Percentiles rank a stretch among this genome's conserved stretches.
These are phyloP conservation scores for Phallusia fumigata DNA, from an alignment of 23 tunicate genomes.

Conservation along the genomic window DNA sequence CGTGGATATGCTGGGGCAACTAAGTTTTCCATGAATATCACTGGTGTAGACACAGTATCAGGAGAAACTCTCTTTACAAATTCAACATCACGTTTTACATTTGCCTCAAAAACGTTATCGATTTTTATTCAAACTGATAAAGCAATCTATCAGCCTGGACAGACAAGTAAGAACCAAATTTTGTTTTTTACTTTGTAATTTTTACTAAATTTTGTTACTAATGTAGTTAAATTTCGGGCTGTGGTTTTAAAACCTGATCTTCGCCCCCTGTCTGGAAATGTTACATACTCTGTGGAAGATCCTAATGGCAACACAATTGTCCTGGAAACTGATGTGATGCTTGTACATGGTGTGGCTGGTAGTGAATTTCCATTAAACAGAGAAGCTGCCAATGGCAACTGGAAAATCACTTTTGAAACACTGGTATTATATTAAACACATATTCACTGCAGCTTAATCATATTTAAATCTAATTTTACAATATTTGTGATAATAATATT, in stretches of 20 bases:
- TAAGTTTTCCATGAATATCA: constrained; percentile 35
- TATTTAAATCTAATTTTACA: neutral
- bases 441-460: no score
- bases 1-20: constrained; percentile 46
- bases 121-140: constrained; percentile 93
- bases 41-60: constrained; percentile 61
- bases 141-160: constrained; percentile 93
- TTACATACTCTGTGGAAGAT: constrained; percentile 66
- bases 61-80: constrained; percentile 39
- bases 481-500: neutral
- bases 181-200: neutral
- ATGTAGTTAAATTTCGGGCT: constrained; percentile 88
- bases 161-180: constrained; percentile 50
- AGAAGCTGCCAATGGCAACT: constrained; percentile 49
- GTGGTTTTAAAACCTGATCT: constrained; percentile 58
- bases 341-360: constrained; percentile 74
- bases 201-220: neutral
- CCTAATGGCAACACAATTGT: constrained; percentile 69
- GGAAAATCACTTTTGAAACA: constrained; percentile 43
- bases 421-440: neutral
- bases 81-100: constrained; percentile 50
- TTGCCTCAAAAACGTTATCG: constrained; percentile 60
- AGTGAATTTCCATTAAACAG: constrained; percentile 58
- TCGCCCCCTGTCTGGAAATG: constrained; percentile 47
- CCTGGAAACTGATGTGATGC: constrained; percentile 42